phyloP scores from a whole-genome alignment of 2,797 vertebrate species.

The Merluccius polli region DNA sequence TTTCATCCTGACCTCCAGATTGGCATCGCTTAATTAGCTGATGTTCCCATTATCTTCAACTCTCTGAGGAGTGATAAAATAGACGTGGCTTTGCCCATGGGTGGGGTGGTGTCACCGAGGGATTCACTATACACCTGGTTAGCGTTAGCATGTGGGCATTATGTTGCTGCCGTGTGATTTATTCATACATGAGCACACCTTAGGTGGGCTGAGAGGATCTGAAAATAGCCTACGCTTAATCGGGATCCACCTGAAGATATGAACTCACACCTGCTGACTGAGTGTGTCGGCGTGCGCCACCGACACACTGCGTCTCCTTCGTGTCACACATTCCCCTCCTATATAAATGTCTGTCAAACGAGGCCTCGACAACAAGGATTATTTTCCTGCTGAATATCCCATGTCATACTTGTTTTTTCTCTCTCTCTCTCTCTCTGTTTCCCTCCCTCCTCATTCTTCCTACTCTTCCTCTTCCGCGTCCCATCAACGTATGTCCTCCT shows the following conservation, averaged over 20 bases:
- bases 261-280: neutral
- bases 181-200: neutral
- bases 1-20: slow-evolving; percentile 56
- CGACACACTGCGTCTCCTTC: too few relatives aligned
- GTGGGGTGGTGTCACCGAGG: slow-evolving; percentile 16
- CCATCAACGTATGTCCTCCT: neutral
- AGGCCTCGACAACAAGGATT: neutral
- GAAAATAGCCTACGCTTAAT: neutral
- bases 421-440: neutral
- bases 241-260: neutral
- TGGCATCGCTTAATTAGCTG: slow-evolving; percentile 67
- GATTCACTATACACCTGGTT: neutral
- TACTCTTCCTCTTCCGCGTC: neutral
- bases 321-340: too few relatives aligned
- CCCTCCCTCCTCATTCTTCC: neutral
- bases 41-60: slow-evolving; percentile 58
- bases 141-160: neutral
- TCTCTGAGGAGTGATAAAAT: slow-evolving; percentile 69
- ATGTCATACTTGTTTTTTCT: neutral
- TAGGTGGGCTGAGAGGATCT: neutral
- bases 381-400: neutral
- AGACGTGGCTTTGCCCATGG: slow-evolving; percentile 54
- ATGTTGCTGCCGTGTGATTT: neutral
- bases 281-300: too few relatives aligned
- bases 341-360: neutral